A percentile compares a stretch with the other conserved stretches of the same genome.
Conservation (phyloP, 2,113 vertebrate species). For the Okapia johnstoni region DNA sequence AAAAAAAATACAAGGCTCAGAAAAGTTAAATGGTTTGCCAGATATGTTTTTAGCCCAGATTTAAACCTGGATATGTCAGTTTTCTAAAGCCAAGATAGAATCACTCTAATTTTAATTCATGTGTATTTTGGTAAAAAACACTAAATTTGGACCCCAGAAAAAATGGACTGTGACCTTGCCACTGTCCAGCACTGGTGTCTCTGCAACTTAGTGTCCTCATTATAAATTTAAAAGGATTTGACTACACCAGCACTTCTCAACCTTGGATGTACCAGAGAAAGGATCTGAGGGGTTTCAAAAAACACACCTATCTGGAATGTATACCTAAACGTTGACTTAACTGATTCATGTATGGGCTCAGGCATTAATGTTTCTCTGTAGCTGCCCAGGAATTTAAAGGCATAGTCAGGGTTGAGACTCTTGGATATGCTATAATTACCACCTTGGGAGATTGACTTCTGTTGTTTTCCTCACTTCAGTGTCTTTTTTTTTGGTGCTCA, state of each 20-base stretch:
- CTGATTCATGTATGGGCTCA: neutral
- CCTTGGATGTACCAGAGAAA: neutral
- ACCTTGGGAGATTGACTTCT: neutral
- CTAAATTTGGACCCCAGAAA: neutral
- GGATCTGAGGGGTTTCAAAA: neutral
- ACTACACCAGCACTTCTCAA: neutral
- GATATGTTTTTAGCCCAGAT: neutral
- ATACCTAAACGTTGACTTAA: neutral
- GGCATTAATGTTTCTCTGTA: neutral
- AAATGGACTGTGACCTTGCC: neutral
- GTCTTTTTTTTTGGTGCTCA: neutral
- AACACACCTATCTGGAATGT: neutral
- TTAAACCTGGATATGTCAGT: neutral
- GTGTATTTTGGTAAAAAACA: neutral
- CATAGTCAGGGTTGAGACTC: neutral
- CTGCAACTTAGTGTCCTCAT: neutral
- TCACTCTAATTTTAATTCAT: neutral
- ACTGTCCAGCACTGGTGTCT: neutral
- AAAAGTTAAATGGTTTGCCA: neutral
- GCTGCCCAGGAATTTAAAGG: neutral
- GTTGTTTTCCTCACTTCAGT: neutral
- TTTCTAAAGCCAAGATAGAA: neutral
- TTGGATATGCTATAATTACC: neutral
- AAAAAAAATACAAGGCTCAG: neutral
- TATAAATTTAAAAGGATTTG: neutral